Conservation (phyloP, 2,888 invertebrate species). For the Diabrotica balteata region DNA sequence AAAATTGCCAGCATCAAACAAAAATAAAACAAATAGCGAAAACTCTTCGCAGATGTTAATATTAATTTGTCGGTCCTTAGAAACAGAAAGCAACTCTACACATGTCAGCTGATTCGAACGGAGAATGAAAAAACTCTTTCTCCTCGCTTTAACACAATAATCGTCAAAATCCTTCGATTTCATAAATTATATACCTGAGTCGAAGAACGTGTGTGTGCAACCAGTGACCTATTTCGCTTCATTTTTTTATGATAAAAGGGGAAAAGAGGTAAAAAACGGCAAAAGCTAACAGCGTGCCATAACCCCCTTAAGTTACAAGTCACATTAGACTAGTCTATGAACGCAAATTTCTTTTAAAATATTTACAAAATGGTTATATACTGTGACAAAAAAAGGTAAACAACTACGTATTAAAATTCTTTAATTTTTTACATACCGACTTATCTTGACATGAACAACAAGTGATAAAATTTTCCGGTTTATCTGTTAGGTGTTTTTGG, state of each 20-base stretch:
- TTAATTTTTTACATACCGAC: no score
- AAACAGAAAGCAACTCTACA: slow-evolving; percentile 20
- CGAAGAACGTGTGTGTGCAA: slow-evolving; percentile 35
- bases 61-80: slow-evolving; percentile 20
- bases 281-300: slow-evolving; percentile 34
- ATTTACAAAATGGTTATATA: background rate
- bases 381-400: no score
- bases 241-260: slow-evolving; percentile 40
- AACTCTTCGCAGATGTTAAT: slow-evolving; percentile 17
- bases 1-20: background rate
- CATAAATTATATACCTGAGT: slow-evolving; percentile 38
- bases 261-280: slow-evolving; percentile 41
- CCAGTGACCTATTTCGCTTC: slow-evolving; percentile 43
- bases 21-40: slow-evolving; percentile 11
- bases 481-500: no score
- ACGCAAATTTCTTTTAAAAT: background rate
- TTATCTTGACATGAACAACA: no score
- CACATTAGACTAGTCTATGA: slow-evolving; percentile 9
- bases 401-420: no score
- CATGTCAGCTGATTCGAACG: slow-evolving; percentile 27
- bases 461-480: no score
- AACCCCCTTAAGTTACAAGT: slow-evolving; percentile 36
- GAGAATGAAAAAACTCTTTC: slow-evolving; percentile 18
- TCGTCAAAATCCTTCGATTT: slow-evolving; percentile 31
- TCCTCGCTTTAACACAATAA: slow-evolving; percentile 25